Base-by-base conservation (phyloP, 2,797 vertebrate genomes). In the Mus spretus region DNA sequence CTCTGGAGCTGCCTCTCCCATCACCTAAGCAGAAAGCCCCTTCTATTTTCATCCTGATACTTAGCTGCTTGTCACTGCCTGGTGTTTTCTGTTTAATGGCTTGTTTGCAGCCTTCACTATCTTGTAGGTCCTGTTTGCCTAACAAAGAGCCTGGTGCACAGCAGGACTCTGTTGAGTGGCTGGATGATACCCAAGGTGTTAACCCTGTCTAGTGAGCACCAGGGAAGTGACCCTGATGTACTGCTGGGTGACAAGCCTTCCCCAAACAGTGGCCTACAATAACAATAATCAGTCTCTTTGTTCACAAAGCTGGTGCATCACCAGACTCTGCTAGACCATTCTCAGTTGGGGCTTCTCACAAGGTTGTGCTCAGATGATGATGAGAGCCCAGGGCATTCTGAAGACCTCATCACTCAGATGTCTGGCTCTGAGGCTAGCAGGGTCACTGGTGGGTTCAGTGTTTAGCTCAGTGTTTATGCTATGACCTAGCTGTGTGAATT, bases 401-500 rank as follows among this genome's bases (percentile, higher is more conserved):
- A 81, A 92, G 59, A 80, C 61, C 80, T 57, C 40, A 47, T 84
- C 19, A n/a, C n/a, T 89, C 26, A 63, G 6, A 28, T 11, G 6
- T 61, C 70, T n/a, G 37, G 3, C 37, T 57, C 37, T 50, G 85
- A 34, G 63, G 2, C 82, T 31, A 10, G 47, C 91, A 90, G 65
- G 77, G 17, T 80, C 75, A 94, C 34, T 44, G 37, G 26, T 89
- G 37, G 61, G 53, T 11, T 74, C 44, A 31, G 2, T 80, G 50
- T 47, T 93, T 86, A 79, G 37, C 8, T 74, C 50, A 31, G 1
- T 79, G 44, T 53, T 93, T 83, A 79, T 28, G n/a, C 57, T 9
- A 6, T 47, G 28, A 24, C 44, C 22, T 47, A 57, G 40, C 37
- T 89, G 26, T 80, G 70, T 86, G 92, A 92, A 83, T 92, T 96